Evolutionary conservation across 2,113 vertebrate species (phyloP).

Genomic region (Meleagris gallopavo): DNA sequence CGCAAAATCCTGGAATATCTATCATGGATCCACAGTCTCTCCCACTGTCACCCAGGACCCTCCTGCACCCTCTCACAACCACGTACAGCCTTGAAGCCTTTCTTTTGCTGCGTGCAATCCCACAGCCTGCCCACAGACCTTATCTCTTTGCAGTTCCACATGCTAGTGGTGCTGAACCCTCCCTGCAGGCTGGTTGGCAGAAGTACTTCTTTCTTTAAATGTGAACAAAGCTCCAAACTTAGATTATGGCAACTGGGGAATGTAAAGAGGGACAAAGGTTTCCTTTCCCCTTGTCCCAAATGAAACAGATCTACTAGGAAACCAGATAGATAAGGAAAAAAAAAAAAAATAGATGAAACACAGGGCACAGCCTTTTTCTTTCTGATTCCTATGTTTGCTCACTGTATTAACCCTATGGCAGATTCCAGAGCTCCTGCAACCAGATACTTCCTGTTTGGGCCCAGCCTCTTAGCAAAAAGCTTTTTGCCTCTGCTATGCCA

Average conservation of each 20-base stretch:
- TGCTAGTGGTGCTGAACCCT: not conserved
- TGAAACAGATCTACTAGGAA: not conserved
- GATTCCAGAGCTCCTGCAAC: not conserved
- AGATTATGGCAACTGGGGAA: not conserved
- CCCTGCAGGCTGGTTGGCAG: not conserved
- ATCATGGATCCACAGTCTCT: not conserved
- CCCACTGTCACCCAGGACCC: not conserved
- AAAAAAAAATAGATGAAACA: not conserved
- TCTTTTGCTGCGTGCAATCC: not conserved
- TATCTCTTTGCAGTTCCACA: not conserved
- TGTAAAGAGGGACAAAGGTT: not conserved
- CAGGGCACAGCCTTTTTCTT: not conserved
- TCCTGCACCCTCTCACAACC: not conserved
- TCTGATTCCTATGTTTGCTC: not conserved
- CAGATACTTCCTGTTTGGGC: not conserved
- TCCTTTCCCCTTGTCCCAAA: not conserved
- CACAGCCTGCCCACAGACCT: not conserved
- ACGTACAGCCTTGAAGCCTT: not conserved
- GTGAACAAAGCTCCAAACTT: not conserved
- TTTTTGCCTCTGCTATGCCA: not conserved
- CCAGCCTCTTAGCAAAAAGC: not conserved
- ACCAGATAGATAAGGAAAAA: not conserved
- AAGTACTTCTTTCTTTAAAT: not conserved
- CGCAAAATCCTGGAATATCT: not conserved
- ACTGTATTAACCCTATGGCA: not conserved